Base-by-base conservation (phyloP, 2,888 invertebrate species). In the Acleris laterana region DNA sequence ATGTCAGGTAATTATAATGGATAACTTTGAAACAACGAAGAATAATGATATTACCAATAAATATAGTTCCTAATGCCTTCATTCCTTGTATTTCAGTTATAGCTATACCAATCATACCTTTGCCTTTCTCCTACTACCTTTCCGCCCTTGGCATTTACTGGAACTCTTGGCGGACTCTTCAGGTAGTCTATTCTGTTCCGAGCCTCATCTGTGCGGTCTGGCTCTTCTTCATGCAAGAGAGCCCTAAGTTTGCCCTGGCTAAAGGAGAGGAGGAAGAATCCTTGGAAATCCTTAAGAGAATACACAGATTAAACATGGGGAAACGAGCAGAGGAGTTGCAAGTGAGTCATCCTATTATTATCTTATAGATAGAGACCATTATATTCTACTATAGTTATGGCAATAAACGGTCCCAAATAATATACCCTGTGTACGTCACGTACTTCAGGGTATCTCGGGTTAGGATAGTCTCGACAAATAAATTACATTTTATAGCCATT, bases 121-220 rank as follows among this genome's bases (percentile, higher is more conserved):
- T 93, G 0, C 71, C 79, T 1, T 84, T 93, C 71, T 87, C 93
- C 6, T 68, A 87, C 60, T 74, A 89, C 32, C 65, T 89, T 0
- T 74, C 83, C 0, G 68, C 87, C 0, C 76, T 94, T 56, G 93
- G 86, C n/a, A 84, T 96, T 72, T 84, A 85, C 25, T 94, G 95
- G 79, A 94, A 94, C 76, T 95, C 96, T 0, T 97, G 97, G 97
- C 90, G 97, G n/a, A 78, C 96, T 1, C 94, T 96, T 70, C 78
- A 96, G 17, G 83, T 95, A 1, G 79, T 95, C 0, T 94, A 96
- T 77, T 94, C 95, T 0, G 17, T 94, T 0, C 95, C 97, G 0
- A 93, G 95, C 63, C 68, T 96, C 1, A 57, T 95, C 3, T 93
- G 95, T 0, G 93, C 95, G 0, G 16, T 94, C 0, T 93, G 94